These are phyloP conservation scores for Microchirus variegatus DNA, from an alignment of 2,797 vertebrate species.

Conservation along the genomic window DNA sequence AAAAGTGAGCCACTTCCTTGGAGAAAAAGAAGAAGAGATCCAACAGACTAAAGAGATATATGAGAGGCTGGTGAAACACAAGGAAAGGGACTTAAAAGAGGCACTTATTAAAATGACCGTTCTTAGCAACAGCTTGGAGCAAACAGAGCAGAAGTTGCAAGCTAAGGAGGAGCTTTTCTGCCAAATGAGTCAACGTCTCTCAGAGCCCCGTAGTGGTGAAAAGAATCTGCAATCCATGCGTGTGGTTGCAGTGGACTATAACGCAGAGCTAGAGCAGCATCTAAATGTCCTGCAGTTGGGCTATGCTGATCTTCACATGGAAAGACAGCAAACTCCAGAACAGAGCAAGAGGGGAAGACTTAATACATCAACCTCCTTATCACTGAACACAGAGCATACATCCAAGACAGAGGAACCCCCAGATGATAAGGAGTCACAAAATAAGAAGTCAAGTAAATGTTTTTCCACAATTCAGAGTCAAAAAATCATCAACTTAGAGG, in stretches of 20 bases:
- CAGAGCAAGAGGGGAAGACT: conserved; percentile 60
- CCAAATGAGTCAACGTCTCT: conserved; percentile 74
- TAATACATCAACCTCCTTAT: conserved; percentile 42
- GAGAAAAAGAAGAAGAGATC: conserved; percentile 92
- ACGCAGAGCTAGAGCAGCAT: conserved; percentile 80
- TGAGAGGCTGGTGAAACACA: conserved; percentile 86
- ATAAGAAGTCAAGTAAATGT: conserved; percentile 90
- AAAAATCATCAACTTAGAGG: conserved; percentile 86
- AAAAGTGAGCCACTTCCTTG: conserved; percentile 85
- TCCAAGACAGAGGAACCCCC: conserved; percentile 68
- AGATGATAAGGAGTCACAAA: conserved; percentile 79
- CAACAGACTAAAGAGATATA: conserved; percentile 88
- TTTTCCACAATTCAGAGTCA: conserved; percentile 96
- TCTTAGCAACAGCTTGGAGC: conserved; percentile 89
- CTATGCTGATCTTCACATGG: conserved; percentile 78
- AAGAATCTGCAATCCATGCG: conserved; percentile 78
- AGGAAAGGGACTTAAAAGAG: conserved; percentile 90
- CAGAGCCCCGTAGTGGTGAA: conserved; percentile 74
- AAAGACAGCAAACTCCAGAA: conserved; percentile 70
- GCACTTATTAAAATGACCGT: conserved; percentile 90
- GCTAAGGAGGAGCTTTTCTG: conserved; percentile 87
- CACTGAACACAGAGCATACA: conserved; percentile 39
- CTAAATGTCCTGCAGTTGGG: conserved; percentile 78
- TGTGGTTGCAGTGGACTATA: conserved; percentile 80
- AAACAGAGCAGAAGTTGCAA: conserved; percentile 88